Percentiles rank a stretch among this genome's conserved stretches.
These are phyloP conservation scores for Nautilus pompilius DNA, from an alignment of 1,140 invertebrate genomes.

Conservation along the genomic window DNA sequence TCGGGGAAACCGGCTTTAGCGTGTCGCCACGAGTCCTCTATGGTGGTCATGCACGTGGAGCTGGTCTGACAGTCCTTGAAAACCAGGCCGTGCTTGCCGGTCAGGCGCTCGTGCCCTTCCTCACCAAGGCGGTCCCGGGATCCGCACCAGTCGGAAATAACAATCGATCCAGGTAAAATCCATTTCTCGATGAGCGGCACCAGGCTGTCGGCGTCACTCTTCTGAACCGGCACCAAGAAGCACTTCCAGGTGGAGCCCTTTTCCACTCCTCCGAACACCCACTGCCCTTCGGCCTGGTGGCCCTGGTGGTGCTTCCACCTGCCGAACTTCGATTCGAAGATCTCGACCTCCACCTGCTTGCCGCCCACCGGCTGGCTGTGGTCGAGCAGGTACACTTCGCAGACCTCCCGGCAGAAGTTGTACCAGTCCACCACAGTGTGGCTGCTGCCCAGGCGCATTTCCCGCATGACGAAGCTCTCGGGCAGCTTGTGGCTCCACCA, in stretches of 20 bases:
- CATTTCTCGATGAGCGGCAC: constrained; percentile 6
- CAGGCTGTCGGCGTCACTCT: background rate
- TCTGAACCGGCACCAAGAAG: constrained; percentile 6
- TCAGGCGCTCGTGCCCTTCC: background rate
- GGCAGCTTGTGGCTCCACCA: background rate
- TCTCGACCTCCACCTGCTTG: background rate
- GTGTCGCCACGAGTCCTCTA: no score
- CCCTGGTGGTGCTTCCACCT: constrained; percentile 5
- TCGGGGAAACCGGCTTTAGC: no score
- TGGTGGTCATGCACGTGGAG: no score
- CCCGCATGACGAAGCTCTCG: background rate
- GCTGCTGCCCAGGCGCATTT: background rate
- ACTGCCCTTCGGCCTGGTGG: constrained; percentile 2
- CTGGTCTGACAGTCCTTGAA: no score
- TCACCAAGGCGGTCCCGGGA: background rate
- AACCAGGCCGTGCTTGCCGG: background rate
- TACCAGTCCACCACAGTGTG: constrained; percentile 5
- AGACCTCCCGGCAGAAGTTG: constrained; percentile 3
- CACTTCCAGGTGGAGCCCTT: background rate
- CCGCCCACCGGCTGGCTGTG: background rate
- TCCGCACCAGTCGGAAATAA: constrained; percentile 5
- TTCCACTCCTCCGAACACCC: constrained; percentile 8
- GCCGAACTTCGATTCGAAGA: constrained; percentile 4
- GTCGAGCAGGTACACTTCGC: background rate
- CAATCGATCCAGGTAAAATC: constrained; percentile 3